phyloP scores from a whole-genome alignment of 2,888 invertebrate genomes.

The Spialia ferax region DNA sequence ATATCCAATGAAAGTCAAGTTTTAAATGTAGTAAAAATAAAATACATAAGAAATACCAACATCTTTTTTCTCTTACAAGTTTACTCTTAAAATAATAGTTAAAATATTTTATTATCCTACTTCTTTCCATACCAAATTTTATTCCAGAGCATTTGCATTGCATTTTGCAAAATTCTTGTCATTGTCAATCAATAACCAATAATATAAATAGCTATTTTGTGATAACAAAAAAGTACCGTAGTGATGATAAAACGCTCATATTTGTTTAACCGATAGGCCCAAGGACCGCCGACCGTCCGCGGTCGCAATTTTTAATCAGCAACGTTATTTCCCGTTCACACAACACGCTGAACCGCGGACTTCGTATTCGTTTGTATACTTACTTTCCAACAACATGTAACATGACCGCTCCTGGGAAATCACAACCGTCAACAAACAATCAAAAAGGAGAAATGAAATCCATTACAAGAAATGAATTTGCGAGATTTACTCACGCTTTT shows the following conservation, averaged over 20 bases:
- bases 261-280: not conserved
- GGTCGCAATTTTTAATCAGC: not conserved
- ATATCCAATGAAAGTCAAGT: not conserved
- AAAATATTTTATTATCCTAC: too few species aligned
- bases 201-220: too few species aligned
- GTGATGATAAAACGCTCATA: too few species aligned
- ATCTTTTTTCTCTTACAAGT: too few species aligned
- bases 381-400: conserved; percentile 12
- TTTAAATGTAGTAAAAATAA: not conserved
- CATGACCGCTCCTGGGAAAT: conserved; percentile 29
- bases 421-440: conserved; percentile 25
- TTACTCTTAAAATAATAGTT: too few species aligned
- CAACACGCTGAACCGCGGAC: not conserved
- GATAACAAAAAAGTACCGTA: too few species aligned
- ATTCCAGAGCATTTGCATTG: too few species aligned
- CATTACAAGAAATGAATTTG: conserved; percentile 19
- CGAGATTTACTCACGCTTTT: not conserved
- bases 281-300: not conserved
- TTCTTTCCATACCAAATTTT: too few species aligned
- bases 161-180: too few species aligned
- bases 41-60: too few species aligned
- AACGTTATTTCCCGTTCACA: conserved; percentile 1
- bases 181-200: too few species aligned
- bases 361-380: not conserved
- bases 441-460: conserved; percentile 18